Percentiles rank a stretch among this genome's conserved stretches.
Evolutionary conservation across 2,797 vertebrate genomes (phyloP).

Genomic region (Hoplostethus mediterraneus): DNA sequence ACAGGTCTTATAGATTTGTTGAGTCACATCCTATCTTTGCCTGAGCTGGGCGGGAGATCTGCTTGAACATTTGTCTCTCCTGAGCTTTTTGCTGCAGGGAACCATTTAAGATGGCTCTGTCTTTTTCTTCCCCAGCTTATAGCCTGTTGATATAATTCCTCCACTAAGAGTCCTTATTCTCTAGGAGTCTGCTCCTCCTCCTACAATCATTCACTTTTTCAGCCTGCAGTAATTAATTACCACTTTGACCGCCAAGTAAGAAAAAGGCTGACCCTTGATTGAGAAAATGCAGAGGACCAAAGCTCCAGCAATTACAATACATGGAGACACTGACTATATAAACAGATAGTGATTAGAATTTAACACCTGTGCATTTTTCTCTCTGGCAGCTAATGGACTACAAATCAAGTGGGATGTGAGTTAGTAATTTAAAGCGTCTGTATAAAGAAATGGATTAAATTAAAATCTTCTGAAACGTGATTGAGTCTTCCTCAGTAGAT

Average conservation of each 20-base stretch:
- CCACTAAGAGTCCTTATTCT: slow-evolving; percentile 17
- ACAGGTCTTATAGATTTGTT: slow-evolving; percentile 67
- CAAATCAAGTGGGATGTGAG: slow-evolving; percentile 31
- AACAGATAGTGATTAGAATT: slow-evolving; percentile 57
- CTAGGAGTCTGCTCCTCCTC: slow-evolving; percentile 40
- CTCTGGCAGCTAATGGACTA: slow-evolving; percentile 25
- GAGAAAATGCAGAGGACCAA: slow-evolving; percentile 60
- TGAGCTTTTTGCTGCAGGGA: slow-evolving; percentile 64
- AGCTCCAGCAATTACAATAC: slow-evolving; percentile 45
- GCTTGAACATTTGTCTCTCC: slow-evolving; percentile 67
- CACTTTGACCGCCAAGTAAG: slow-evolving; percentile 63
- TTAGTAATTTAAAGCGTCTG: slow-evolving; percentile 41
- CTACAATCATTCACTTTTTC: slow-evolving; percentile 53
- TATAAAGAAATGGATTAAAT: slow-evolving; percentile 47
- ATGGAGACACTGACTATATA: slow-evolving; percentile 47
- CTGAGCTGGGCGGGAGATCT: slow-evolving; percentile 50
- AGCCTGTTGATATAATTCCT: slow-evolving; percentile 58
- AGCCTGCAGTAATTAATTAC: slow-evolving; percentile 66
- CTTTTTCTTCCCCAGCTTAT: slow-evolving; percentile 54
- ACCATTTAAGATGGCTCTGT: slow-evolving; percentile 56
- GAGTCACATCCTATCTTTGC: slow-evolving; percentile 55
- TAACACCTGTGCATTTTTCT: slow-evolving; percentile 49
- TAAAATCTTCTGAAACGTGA: slow-evolving; percentile 46
- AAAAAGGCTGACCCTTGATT: slow-evolving; percentile 48
- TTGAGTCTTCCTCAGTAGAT: slow-evolving; percentile 45